Evolutionary conservation across 2,797 vertebrate species (phyloP), one percentile per base, ranked within the genome.

Genomic region (Sebastes oblongus): DNA sequence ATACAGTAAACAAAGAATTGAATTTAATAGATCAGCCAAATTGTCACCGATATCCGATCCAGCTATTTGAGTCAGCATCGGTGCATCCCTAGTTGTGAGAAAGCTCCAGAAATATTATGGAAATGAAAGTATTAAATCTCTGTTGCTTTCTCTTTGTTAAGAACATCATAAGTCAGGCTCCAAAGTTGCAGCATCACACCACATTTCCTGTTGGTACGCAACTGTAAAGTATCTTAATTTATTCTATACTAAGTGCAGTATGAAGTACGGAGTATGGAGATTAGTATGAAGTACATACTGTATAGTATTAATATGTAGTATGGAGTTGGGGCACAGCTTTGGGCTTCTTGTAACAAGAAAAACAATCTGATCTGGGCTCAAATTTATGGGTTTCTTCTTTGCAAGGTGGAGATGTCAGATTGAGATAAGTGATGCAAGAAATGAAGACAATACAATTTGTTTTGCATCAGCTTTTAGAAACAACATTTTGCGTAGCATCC

Each of bases 401-500:
- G 27, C 46, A 50, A n/a, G 5, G 56, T 20, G 42, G 39, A 72
- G 65, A 2, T 68, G 13, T 78, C 29, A 27, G 58, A 78, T 6
- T 39, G 24, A 75, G 22, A 67, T 32, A 66, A 29, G 14, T 30
- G 18, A 80, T 75, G 77, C 55, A 12, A 68, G 29, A 72, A 69
- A 65, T 60, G 9, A 75, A 59, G n/a, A 52, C n/a, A 14, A 58
- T 11, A 12, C 36, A 29, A 2, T 18, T 30, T 24, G 10, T 60
- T 64, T 66, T 34, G 42, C 62, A 61, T 62, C 59, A 39, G 20
- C 61, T 72, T 72, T 71, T 46, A 12, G 20, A 67, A 70, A 69
- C 65, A 70, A 72, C 59, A 77, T 72, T 75, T 67, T 72, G 60
- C 61, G 82, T 67, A 80, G 81, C 86, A 81, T 67, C 77, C 65